Percentiles rank a stretch among this genome's conserved stretches.
These are phyloP conservation scores for Chalcosyrphus nemorum DNA, from an alignment of 2,888 invertebrate species.

Conservation along the genomic window DNA sequence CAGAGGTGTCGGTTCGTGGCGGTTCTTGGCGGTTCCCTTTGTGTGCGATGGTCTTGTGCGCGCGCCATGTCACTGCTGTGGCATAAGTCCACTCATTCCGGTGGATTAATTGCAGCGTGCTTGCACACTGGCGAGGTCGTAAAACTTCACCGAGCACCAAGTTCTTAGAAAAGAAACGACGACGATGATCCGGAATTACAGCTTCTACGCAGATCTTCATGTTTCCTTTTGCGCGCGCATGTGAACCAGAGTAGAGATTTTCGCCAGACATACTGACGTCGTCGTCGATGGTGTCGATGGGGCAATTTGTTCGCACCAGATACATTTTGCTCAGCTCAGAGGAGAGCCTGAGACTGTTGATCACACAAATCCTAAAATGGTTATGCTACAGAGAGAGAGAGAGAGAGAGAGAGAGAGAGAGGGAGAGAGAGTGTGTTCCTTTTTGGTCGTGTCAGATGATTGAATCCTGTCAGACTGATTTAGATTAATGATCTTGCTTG, in stretches of 20 bases:
- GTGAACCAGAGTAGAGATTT: conserved; percentile 9
- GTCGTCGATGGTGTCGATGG: conserved; percentile 36
- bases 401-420: no score
- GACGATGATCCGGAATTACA: conserved; percentile 44
- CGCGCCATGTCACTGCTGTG: conserved; percentile 71
- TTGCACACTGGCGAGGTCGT: conserved; percentile 53
- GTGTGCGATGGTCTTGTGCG: conserved; percentile 56
- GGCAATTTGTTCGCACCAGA: conserved; percentile 53
- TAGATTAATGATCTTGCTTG: conserved; percentile 65
- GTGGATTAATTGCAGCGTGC: conserved; percentile 66
- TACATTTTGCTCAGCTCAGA: conserved; percentile 1
- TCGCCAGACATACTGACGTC: conserved; percentile 64
- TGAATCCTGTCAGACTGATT: conserved; percentile 73
- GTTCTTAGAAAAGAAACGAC: conserved; percentile 70
- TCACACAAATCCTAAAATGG: conserved; percentile 61
- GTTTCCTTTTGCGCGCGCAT: no score
- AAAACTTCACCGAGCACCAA: conserved; percentile 45
- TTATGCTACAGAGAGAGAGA: conserved; percentile 15
- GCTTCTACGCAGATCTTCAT: conserved; percentile 52
- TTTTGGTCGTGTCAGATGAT: conserved; percentile 51
- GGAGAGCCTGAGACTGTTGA: conserved; percentile 29
- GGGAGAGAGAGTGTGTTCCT: no score
- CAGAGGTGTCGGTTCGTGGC: conserved; percentile 54
- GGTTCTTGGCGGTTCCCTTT: conserved; percentile 63
- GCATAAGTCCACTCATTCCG: conserved; percentile 71